Percentiles rank a stretch among this genome's conserved stretches.
Evolutionary conservation across 2,797 vertebrate species (phyloP).

Genomic region (Enteromius paludinosus): DNA sequence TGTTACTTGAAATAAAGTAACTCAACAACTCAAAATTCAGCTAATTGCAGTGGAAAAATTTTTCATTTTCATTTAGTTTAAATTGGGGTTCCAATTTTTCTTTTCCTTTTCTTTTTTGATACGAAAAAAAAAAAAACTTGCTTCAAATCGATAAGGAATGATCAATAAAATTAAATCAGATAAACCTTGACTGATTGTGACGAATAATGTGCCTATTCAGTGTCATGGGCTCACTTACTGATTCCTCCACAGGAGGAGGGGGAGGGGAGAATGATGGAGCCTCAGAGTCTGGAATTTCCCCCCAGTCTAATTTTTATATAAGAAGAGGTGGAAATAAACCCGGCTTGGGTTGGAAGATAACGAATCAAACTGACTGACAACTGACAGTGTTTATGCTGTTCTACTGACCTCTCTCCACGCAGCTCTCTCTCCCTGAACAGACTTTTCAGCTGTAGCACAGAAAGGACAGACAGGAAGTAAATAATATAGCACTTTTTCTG

Average conservation of each 20-base stretch:
- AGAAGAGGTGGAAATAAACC: not conserved
- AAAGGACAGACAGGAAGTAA: not conserved
- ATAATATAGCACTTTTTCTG: not conserved
- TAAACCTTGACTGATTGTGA: not conserved
- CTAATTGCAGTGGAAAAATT: not conserved
- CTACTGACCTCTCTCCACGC: conserved; percentile 43
- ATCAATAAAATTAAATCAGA: not conserved
- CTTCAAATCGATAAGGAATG: not conserved
- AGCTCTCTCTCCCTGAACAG: conserved; percentile 78
- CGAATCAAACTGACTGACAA: conserved; percentile 3
- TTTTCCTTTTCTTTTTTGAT: not conserved
- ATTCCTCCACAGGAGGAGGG: not conserved
- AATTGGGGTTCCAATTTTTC: not conserved
- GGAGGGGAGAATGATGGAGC: not conserved
- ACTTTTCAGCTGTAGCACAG: conserved; percentile 74
- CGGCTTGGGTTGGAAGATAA: not conserved
- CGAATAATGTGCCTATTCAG: not conserved
- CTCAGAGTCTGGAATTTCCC: conserved; percentile 20
- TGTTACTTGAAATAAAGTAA: not conserved
- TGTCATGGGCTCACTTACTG: too few relatives aligned
- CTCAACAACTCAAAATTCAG: not conserved
- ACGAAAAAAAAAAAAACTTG: not conserved
- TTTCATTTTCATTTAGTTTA: not conserved
- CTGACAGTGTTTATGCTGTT: not conserved
- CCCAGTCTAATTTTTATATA: conserved; percentile 34